Base-by-base conservation (phyloP, 2,888 invertebrate species). In the Zhengitettix transpicula region DNA sequence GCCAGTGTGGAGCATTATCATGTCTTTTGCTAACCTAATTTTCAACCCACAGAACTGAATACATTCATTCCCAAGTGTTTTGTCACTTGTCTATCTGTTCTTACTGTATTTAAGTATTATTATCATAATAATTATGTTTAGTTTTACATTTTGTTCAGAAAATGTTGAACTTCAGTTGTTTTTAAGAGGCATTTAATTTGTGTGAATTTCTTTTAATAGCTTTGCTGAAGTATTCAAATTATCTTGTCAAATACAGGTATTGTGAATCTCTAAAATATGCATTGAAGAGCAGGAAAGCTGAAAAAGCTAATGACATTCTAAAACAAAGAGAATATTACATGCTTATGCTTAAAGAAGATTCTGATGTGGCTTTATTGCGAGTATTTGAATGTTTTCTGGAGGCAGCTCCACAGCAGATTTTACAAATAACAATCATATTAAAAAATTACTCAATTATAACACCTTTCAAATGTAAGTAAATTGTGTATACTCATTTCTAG, bases 301-400 rank as follows among this genome's bases (percentile, higher is more conserved):
- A 81, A 63, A 78, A 75, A 63, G 73, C 74, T 12, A 75, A 78
- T 11, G 82, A 86, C 67, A 71, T 72, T 7, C 72, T 74, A 15
- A 77, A 80, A 11, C 84, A 86, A 69, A 76, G 80, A 55, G 75
- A 78, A 67, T 86, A 84, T 72, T 88, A 85, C 69, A 76, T 81
- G 47, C 75, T 85, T 63, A 87, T 87, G 84, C 74, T 87, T 59
- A 84, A 84, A 66, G 89, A 88, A 68, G 89, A 89, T 70, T 83
- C 87, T 0, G 88, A 89, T 71, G 85, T 87, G 0, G 86, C 89
- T 0, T 73, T 89, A 60, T 74, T 89, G 61, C 74, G 87, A 66
- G 82, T 89, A 53, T 81, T 89, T 68, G 88, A 89, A 71, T 87
- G 88, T 71, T 89, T 88, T 71, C 72, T 89, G 54, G 89, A 89